Percentiles rank a stretch among this genome's conserved stretches.
phyloP scores from a whole-genome alignment of 1,140 invertebrate species.

The Drosophila murphyi region DNA sequence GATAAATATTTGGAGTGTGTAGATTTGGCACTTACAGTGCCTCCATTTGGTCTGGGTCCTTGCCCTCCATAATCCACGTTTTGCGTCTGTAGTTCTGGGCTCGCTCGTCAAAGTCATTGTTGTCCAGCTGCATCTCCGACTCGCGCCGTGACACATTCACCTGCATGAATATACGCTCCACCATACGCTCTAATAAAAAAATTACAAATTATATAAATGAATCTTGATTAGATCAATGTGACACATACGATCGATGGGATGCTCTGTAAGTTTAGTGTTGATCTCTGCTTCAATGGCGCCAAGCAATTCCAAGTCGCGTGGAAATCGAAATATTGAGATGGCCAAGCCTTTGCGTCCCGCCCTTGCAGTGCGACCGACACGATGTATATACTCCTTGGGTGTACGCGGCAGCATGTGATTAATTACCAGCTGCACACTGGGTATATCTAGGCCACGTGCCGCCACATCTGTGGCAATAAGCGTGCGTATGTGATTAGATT shows the following conservation, averaged over 20 bases:
- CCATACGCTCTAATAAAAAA: constrained; percentile 74
- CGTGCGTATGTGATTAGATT: constrained; percentile 93
- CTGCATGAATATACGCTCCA: constrained; percentile 91
- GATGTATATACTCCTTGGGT: constrained; percentile 97
- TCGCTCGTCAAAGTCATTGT: constrained; percentile 95
- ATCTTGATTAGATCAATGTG: neutral
- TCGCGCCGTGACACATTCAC: constrained; percentile 95
- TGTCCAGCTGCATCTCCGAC: constrained; percentile 95
- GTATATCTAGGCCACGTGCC: constrained; percentile 95
- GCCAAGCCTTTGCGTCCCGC: constrained; percentile 94
- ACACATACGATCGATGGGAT: constrained; percentile 91
- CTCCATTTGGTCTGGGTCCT: constrained; percentile 91
- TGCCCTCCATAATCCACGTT: constrained; percentile 93
- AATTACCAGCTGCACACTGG: constrained; percentile 95
- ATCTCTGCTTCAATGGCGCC: constrained; percentile 94
- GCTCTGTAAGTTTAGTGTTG: constrained; percentile 93
- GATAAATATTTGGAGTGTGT: neutral
- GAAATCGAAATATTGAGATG: constrained; percentile 94
- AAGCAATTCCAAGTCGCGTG: constrained; percentile 94
- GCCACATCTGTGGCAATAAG: constrained; percentile 98
- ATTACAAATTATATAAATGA: neutral
- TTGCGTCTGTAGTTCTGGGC: constrained; percentile 95
- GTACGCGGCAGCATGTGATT: constrained; percentile 96
- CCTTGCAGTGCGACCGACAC: constrained; percentile 97
- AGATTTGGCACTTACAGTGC: constrained; percentile 80